phyloP scores from a whole-genome alignment of 2,113 vertebrate genomes.

The Amphiprion percula region DNA sequence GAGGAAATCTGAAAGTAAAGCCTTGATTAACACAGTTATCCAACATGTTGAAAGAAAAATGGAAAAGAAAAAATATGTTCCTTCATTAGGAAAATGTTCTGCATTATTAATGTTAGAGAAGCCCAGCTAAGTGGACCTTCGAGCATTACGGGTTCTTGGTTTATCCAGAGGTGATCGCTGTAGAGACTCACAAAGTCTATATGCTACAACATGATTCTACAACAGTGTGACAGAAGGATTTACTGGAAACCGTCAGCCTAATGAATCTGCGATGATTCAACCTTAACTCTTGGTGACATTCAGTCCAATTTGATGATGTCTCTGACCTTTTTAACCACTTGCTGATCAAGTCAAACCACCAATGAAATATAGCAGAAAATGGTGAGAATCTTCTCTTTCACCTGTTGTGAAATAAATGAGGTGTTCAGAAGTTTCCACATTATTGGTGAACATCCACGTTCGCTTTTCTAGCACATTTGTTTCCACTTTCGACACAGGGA shows the following conservation, averaged over 20 bases:
- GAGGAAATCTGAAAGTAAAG: constrained; percentile 87
- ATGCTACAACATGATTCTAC: constrained; percentile 50
- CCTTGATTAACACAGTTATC: constrained; percentile 84
- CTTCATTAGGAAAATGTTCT: constrained; percentile 84
- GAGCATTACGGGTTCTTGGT: constrained; percentile 71
- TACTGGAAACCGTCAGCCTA: constrained; percentile 47
- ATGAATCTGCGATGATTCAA: constrained; percentile 46
- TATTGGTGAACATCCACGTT: not conserved
- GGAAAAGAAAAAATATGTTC: constrained; percentile 83
- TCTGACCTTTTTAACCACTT: constrained; percentile 31
- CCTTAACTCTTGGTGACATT: constrained; percentile 30
- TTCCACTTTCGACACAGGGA: constrained; percentile 13
- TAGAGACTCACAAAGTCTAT: constrained; percentile 65
- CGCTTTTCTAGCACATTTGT: constrained; percentile 7
- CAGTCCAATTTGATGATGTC: constrained; percentile 23
- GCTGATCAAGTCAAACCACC: constrained; percentile 16
- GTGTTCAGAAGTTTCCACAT: constrained; percentile 16
- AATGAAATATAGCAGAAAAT: not conserved
- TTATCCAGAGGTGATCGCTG: constrained; percentile 77
- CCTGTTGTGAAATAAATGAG: constrained; percentile 18
- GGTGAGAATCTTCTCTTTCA: constrained; percentile 6
- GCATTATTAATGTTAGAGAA: constrained; percentile 83
- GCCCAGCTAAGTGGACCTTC: constrained; percentile 77
- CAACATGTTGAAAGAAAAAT: constrained; percentile 78
- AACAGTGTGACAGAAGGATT: constrained; percentile 51